Evolutionary conservation across 2,888 invertebrate species (phyloP).

Genomic region (Dendrolimus houi): DNA sequence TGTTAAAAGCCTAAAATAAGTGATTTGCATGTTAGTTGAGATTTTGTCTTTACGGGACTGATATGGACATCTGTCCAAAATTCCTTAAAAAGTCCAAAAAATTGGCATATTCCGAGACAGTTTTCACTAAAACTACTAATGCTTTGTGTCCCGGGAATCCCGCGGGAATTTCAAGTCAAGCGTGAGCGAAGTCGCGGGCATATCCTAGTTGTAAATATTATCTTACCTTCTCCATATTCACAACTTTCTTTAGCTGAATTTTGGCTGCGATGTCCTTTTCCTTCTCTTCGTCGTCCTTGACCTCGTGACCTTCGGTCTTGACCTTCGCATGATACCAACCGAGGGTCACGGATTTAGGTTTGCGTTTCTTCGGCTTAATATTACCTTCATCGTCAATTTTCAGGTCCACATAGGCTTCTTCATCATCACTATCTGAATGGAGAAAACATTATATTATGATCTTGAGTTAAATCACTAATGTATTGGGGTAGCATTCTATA

Average conservation of each 20-base stretch:
- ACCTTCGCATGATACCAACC: conserved; percentile 61
- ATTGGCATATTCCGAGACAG: no score
- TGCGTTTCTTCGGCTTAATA: conserved; percentile 47
- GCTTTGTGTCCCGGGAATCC: no score
- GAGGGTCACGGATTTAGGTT: conserved; percentile 9
- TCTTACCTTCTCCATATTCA: conserved; percentile 57
- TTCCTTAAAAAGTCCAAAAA: no score
- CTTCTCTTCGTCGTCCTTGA: conserved; percentile 19
- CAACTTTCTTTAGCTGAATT: conserved; percentile 55
- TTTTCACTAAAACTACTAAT: no score
- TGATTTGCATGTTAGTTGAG: no score
- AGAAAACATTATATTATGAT: neutral
- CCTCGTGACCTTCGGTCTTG: conserved; percentile 20
- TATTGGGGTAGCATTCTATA: no score
- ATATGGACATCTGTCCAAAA: no score
- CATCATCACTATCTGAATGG: conserved; percentile 49
- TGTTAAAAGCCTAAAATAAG: no score
- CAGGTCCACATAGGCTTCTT: conserved; percentile 58
- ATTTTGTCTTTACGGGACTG: no score
- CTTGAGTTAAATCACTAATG: no score
- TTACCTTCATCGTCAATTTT: conserved; percentile 60
- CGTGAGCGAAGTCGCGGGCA: no score
- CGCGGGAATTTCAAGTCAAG: no score
- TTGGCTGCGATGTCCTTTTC: conserved; percentile 43
- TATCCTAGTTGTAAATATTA: neutral